Conservation (phyloP, 2,113 vertebrate genomes). For the Cromileptes altivelis region DNA sequence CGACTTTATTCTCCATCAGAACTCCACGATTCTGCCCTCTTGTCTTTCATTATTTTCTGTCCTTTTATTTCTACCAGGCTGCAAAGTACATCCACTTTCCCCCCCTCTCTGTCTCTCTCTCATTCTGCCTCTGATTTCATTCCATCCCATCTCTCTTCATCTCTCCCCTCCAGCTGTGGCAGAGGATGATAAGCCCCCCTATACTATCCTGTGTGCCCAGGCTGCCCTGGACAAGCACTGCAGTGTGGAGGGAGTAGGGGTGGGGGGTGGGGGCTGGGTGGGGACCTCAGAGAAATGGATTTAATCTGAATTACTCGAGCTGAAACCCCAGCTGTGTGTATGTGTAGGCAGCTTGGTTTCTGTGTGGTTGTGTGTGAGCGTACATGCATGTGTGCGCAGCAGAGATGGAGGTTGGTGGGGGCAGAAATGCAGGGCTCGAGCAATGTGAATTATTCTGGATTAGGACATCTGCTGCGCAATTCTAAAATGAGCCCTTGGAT, state of each 20-base stretch:
- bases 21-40: not conserved
- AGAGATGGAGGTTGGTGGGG: slow-evolving; percentile 64
- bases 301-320: slow-evolving; percentile 85
- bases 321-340: slow-evolving; percentile 85
- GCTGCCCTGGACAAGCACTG: slow-evolving; percentile 81
- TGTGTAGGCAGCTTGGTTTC: slow-evolving; percentile 67
- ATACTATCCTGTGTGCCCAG: slow-evolving; percentile 72
- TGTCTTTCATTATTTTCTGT: slow-evolving; percentile 33
- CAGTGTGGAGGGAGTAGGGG: slow-evolving; percentile 72
- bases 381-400: slow-evolving; percentile 7
- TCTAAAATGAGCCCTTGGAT: slow-evolving; percentile 78
- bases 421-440: slow-evolving; percentile 80
- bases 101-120: slow-evolving; percentile 41
- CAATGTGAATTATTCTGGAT: slow-evolving; percentile 87
- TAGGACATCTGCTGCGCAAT: slow-evolving; percentile 86
- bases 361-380: slow-evolving; percentile 48
- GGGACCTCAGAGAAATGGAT: slow-evolving; percentile 86
- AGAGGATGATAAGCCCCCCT: slow-evolving; percentile 77
- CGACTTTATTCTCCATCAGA: slow-evolving; percentile 2
- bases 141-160: slow-evolving; percentile 67
- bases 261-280: slow-evolving; percentile 79
- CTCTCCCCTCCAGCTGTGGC: slow-evolving; percentile 78
- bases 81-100: slow-evolving; percentile 31
- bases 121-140: slow-evolving; percentile 61
- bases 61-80: slow-evolving; percentile 27